These are phyloP conservation scores for Neopipo cinnamomea DNA, from an alignment of 2,113 vertebrate species.

Conservation along the genomic window DNA sequence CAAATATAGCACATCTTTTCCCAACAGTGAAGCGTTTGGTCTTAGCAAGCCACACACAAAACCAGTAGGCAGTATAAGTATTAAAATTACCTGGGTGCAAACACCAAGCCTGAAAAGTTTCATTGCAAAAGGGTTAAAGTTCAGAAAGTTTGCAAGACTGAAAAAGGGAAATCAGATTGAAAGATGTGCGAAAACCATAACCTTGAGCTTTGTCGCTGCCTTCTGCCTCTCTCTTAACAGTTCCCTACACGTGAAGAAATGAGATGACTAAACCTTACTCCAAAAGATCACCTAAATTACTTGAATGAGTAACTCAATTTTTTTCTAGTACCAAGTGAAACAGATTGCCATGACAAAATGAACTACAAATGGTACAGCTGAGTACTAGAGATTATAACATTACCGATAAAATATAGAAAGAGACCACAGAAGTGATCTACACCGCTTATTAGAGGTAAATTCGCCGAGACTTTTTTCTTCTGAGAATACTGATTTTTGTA, in stretches of 20 bases:
- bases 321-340: background rate
- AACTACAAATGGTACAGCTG: background rate
- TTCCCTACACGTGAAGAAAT: background rate
- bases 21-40: background rate
- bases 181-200: background rate
- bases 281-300: background rate
- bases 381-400: background rate
- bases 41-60: background rate
- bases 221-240: background rate
- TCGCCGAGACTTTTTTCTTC: background rate
- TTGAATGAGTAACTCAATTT: background rate
- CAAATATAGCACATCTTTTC: background rate
- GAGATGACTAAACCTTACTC: background rate
- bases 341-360: background rate
- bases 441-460: background rate
- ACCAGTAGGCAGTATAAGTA: background rate
- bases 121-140: conserved; percentile 37
- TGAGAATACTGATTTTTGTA: background rate
- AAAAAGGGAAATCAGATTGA: conserved; percentile 14
- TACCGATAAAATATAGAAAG: background rate
- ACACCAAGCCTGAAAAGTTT: conserved; percentile 21
- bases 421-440: background rate
- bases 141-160: conserved; percentile 31
- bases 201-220: background rate
- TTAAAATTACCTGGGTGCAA: conserved; percentile 40